phyloP scores from a whole-genome alignment of 2,797 vertebrate genomes.

The Tiaroga cobitis region DNA sequence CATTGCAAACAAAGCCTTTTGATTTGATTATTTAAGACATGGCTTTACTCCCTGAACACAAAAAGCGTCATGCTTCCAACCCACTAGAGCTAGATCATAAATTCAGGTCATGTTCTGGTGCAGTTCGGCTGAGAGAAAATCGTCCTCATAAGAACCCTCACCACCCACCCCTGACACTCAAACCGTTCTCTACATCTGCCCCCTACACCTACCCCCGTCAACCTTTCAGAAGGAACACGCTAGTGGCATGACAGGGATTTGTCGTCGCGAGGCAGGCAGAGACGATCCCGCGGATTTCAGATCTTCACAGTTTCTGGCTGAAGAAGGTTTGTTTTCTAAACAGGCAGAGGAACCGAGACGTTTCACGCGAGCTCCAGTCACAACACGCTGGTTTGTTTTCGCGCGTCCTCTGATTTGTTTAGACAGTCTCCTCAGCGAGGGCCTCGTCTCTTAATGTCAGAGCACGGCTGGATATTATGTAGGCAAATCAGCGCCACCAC shows the following conservation, averaged over 20 bases:
- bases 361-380: constrained; percentile 44
- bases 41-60: not conserved
- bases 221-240: constrained; percentile 6
- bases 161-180: constrained; percentile 6
- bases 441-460: constrained; percentile 49
- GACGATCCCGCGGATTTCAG: not conserved
- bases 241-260: constrained; percentile 31
- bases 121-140: not conserved
- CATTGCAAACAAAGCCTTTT: not conserved
- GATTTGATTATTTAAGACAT: constrained; percentile 33
- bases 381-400: constrained; percentile 60
- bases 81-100: constrained; percentile 34
- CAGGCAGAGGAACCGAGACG: constrained; percentile 38
- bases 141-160: constrained; percentile 1
- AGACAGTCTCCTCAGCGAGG: constrained; percentile 52
- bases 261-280: not conserved
- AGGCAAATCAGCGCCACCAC: constrained; percentile 52
- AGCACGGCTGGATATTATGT: constrained; percentile 38
- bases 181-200: constrained; percentile 13
- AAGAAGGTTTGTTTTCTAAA: constrained; percentile 44
- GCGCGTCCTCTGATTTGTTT: constrained; percentile 63
- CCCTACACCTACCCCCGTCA: not conserved
- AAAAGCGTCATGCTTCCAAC: constrained; percentile 3
- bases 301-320: constrained; percentile 28
- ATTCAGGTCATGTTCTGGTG: constrained; percentile 51